These are phyloP conservation scores for Benthosema pterotum DNA, from an alignment of 2,797 vertebrate genomes.

Conservation along the genomic window DNA sequence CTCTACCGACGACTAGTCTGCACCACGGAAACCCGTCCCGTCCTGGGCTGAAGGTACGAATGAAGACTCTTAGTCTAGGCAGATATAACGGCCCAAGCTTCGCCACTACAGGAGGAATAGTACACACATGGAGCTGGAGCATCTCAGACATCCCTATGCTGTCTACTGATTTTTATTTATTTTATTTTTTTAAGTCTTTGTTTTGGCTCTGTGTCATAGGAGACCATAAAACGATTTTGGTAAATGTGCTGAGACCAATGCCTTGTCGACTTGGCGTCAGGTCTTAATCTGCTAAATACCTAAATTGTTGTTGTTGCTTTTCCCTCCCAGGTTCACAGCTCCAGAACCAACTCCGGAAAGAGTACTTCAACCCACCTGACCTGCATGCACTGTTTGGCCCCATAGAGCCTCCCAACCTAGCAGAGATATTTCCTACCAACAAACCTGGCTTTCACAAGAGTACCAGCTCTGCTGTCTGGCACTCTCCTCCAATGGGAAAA, in stretches of 20 bases:
- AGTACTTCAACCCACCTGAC: conserved; percentile 89
- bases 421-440: conserved; percentile 91
- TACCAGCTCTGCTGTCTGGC: conserved; percentile 95
- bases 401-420: conserved; percentile 83
- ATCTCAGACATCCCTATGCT: too few species aligned
- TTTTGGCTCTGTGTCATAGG: too few species aligned
- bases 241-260: too few species aligned
- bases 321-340: conserved; percentile 78
- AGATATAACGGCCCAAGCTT: too few species aligned
- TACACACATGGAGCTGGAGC: too few species aligned
- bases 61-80: too few species aligned
- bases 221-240: too few species aligned
- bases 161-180: too few species aligned
- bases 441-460: conserved; percentile 95
- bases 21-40: conserved; percentile 92
- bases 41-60: conserved; percentile 90
- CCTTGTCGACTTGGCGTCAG: too few species aligned
- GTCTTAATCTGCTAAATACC: too few species aligned
- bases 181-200: too few species aligned
- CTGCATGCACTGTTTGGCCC: conserved; percentile 80
- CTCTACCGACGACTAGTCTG: conserved; percentile 94
- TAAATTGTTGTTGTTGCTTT: background rate
- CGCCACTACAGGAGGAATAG: too few species aligned
- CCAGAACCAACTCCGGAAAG: conserved; percentile 80
- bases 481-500: conserved; percentile 53